Conservation (phyloP, 2,113 vertebrate genomes). For the Caloenas nicobarica region DNA sequence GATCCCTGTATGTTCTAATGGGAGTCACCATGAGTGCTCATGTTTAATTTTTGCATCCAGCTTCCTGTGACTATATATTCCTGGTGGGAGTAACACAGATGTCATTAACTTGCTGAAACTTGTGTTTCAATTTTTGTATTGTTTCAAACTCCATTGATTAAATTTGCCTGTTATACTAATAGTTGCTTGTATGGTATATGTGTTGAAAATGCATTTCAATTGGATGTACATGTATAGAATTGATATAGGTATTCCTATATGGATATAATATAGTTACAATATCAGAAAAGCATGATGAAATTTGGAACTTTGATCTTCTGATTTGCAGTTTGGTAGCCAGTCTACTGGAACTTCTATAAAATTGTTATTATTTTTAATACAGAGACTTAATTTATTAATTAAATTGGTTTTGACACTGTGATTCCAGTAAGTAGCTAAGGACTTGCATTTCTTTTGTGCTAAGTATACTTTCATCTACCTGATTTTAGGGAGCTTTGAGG, state of each 20-base stretch:
- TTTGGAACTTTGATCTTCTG: neutral
- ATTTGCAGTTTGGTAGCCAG: neutral
- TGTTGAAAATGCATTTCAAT: neutral
- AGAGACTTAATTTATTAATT: neutral
- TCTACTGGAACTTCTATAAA: neutral
- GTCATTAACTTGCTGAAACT: neutral
- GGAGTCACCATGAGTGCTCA: neutral
- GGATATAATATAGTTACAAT: neutral
- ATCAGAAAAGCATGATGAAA: neutral
- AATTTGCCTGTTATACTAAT: neutral
- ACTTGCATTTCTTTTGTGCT: neutral
- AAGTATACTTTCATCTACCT: neutral
- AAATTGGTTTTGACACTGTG: neutral
- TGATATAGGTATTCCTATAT: neutral
- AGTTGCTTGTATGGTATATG: neutral
- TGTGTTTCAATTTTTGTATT: neutral
- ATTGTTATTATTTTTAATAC: neutral
- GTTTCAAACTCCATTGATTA: neutral
- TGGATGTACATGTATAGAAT: neutral
- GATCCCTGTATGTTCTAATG: neutral
- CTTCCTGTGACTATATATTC: neutral
- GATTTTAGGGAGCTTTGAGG: neutral
- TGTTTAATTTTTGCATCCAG: neutral
- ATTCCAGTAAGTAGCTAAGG: neutral
- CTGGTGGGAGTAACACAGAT: neutral